Evolutionary conservation across 2,113 vertebrate species (phyloP), one percentile per base, ranked within the genome.

Genomic region (Nematolebias whitei): DNA sequence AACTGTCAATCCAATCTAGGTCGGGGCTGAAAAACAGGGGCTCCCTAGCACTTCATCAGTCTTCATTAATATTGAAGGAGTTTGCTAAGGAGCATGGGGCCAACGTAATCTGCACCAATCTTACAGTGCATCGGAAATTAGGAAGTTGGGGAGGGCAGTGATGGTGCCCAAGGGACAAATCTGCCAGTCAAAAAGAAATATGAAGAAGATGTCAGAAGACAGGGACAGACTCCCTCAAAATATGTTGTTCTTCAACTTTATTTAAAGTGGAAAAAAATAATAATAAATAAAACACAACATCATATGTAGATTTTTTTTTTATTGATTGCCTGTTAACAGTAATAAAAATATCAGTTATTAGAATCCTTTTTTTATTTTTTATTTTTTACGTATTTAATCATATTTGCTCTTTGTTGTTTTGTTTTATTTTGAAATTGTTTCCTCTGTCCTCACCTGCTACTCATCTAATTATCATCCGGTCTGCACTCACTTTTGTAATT

Each of bases 11-110:
- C 91, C 87, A 88, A 89, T 93, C 89, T 89, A 76, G 84, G 82
- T 79, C 65, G 64, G 58, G 56, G 74, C 88, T 89, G 89, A 89
- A 88, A 90, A 90, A 92, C 89, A 86, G 76, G 88, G 77, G 75
- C 89, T 90, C 89, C 80, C 82, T 67, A 83, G 89, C 89, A 92
- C 89, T 91, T 93, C 88, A 92, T 94, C 92, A 90, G 89, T 92
- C 92, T 93, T 93, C 92, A 93, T 94, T 93, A 94, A 92, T 91
- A 90, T 84, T 90, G 87, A 89, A 89, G 82, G 87, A 76, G 85
- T 87, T 88, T 85, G 79, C 78, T 45, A 85, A 78, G 83, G 84
- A 86, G 83, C 79, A 74, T 62, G 76, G 80, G 71, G 74, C 56
- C 79, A 84, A 67, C 67, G 66, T 85, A 76, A 88, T 90, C 89